These are phyloP conservation scores for Rhinolophus sinicus DNA, from an alignment of 2,113 vertebrate genomes.

Conservation along the genomic window DNA sequence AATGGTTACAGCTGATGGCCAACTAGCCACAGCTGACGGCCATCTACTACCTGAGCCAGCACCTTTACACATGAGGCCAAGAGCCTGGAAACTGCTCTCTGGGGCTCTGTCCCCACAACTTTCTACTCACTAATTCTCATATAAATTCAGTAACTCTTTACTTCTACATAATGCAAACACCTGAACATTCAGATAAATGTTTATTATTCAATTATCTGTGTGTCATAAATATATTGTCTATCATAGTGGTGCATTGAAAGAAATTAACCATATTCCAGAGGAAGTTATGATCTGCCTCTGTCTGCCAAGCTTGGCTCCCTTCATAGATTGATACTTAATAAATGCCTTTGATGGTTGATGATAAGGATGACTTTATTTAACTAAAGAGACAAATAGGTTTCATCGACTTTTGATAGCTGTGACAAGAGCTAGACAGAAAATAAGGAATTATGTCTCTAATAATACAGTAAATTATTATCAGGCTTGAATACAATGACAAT, in stretches of 20 bases:
- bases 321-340: constrained; percentile 56
- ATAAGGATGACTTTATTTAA: constrained; percentile 43
- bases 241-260: not conserved
- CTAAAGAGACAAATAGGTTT: constrained; percentile 26
- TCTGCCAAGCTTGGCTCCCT: not conserved
- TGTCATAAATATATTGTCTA: constrained; percentile 26
- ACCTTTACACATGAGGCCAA: no score
- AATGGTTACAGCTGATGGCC: no score
- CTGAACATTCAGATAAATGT: constrained; percentile 46
- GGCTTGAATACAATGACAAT: constrained; percentile 12
- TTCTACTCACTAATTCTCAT: constrained; percentile 5
- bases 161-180: constrained; percentile 37
- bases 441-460: constrained; percentile 43
- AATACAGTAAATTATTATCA: not conserved
- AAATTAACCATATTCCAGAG: constrained; percentile 54
- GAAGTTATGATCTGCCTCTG: constrained; percentile 12
- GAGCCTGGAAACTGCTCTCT: no score
- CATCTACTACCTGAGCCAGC: no score
- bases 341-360: constrained; percentile 17
- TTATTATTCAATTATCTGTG: constrained; percentile 45
- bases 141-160: constrained; percentile 43
- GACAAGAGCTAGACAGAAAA: constrained; percentile 52
- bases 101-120: no score
- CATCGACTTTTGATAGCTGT: constrained; percentile 13
- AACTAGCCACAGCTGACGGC: no score